Evolutionary conservation across 1,140 invertebrate genomes (phyloP).

Genomic region (Diachasma alloeum): DNA sequence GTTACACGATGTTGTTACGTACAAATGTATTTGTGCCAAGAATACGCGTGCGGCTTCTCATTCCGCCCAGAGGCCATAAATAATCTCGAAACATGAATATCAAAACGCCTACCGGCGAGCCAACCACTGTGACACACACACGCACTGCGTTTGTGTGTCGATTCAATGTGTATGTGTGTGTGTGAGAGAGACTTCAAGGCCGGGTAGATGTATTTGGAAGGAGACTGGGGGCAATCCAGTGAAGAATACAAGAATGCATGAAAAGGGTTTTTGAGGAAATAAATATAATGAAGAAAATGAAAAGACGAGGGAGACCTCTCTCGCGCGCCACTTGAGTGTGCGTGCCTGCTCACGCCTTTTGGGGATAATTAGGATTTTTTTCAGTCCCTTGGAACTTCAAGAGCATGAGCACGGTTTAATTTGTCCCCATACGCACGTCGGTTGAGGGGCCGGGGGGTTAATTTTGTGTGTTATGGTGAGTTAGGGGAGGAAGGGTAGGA

Average conservation of each 20-base stretch:
- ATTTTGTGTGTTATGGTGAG: not conserved
- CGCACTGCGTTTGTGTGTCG: not conserved
- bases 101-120: constrained; percentile 33
- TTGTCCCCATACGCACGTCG: not conserved
- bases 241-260: not conserved
- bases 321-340: not conserved
- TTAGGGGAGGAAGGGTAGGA: not conserved
- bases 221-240: not conserved
- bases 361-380: constrained; percentile 12
- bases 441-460: not conserved
- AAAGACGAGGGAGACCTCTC: not conserved
- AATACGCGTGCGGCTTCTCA: constrained; percentile 44
- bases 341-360: not conserved
- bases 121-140: not conserved
- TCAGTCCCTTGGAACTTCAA: not conserved
- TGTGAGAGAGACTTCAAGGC: not conserved
- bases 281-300: not conserved
- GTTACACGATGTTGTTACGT: constrained; percentile 3
- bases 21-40: constrained; percentile 13
- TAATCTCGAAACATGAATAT: constrained; percentile 51
- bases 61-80: constrained; percentile 42
- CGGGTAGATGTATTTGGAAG: not conserved
- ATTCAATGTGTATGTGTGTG: not conserved
- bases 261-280: not conserved
- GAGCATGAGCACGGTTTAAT: not conserved